Evolutionary conservation across 2,113 vertebrate species (phyloP).

Genomic region (Alethe castanea): DNA sequence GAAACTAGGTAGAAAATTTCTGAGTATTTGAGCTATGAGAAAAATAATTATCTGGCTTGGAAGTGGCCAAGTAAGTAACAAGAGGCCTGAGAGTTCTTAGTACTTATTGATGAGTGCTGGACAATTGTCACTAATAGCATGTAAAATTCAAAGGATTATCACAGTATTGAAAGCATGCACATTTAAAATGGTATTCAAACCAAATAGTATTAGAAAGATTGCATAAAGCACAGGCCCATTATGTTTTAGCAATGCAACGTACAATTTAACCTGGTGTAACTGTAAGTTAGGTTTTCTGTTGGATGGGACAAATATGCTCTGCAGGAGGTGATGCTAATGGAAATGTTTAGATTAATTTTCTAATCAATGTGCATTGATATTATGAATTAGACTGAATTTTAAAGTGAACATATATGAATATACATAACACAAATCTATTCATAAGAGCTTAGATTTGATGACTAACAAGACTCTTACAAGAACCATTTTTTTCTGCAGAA

Average conservation of each 20-base stretch:
- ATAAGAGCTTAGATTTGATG: not conserved
- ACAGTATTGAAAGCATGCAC: accelerated
- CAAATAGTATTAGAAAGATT: not conserved
- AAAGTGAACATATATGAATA: not conserved
- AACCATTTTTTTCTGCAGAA: constrained; percentile 24
- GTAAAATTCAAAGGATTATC: not conserved
- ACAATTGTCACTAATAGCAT: not conserved
- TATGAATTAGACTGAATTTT: not conserved
- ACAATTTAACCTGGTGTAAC: not conserved
- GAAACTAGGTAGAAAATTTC: not conserved
- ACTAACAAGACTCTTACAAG: not conserved
- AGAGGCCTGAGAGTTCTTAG: not conserved
- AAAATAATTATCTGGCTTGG: not conserved
- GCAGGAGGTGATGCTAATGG: not conserved
- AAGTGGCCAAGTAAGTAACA: not conserved
- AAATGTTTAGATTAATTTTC: not conserved
- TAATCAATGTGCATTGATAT: not conserved
- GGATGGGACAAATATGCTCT: not conserved
- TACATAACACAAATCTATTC: not conserved
- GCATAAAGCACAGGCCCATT: not conserved
- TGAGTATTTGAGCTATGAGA: not conserved
- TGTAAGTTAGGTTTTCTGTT: not conserved
- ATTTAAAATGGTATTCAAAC: not conserved
- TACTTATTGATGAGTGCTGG: not conserved
- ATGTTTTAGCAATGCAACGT: not conserved